These are phyloP conservation scores for Pammene fasciana DNA, from an alignment of 2,888 invertebrate species.

Conservation along the genomic window DNA sequence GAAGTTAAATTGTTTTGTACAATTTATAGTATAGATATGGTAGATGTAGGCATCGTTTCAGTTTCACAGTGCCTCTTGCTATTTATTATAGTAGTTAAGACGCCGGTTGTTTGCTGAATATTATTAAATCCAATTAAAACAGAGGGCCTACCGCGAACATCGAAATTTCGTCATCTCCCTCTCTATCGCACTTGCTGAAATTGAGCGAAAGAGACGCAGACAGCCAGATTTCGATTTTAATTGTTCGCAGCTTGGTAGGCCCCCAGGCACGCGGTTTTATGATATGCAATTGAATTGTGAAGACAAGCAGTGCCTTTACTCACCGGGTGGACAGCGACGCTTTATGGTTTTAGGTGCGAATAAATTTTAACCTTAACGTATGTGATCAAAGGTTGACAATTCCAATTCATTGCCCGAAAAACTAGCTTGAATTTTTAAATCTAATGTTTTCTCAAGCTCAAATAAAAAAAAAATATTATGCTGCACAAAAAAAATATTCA, in stretches of 20 bases:
- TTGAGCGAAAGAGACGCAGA: too few relatives aligned
- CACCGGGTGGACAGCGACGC: conserved; percentile 18
- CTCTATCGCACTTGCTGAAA: too few relatives aligned
- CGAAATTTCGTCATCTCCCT: too few relatives aligned
- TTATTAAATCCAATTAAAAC: conserved; percentile 3
- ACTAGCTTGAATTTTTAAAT: not conserved
- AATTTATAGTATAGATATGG: conserved; percentile 46
- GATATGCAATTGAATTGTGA: conserved; percentile 36
- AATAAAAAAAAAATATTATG: conserved; percentile 2
- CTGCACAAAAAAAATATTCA: conserved; percentile 3
- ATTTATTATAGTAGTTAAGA: conserved; percentile 39
- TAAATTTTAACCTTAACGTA: conserved; percentile 11
- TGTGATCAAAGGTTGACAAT: not conserved
- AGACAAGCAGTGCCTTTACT: conserved; percentile 40
- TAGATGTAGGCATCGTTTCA: conserved; percentile 47
- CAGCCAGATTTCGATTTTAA: too few relatives aligned
- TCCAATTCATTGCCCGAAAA: conserved; percentile 12
- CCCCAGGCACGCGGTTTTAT: conserved; percentile 28
- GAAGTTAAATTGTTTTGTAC: conserved; percentile 50
- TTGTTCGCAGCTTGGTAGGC: too few relatives aligned
- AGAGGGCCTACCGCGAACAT: not conserved
- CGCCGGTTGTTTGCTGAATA: conserved; percentile 30
- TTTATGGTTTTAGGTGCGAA: conserved; percentile 21
- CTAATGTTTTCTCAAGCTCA: conserved; percentile 6
- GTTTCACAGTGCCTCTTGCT: conserved; percentile 43